phyloP scores from a whole-genome alignment of 2,888 invertebrate species.

The Hydropsyche betteni region DNA sequence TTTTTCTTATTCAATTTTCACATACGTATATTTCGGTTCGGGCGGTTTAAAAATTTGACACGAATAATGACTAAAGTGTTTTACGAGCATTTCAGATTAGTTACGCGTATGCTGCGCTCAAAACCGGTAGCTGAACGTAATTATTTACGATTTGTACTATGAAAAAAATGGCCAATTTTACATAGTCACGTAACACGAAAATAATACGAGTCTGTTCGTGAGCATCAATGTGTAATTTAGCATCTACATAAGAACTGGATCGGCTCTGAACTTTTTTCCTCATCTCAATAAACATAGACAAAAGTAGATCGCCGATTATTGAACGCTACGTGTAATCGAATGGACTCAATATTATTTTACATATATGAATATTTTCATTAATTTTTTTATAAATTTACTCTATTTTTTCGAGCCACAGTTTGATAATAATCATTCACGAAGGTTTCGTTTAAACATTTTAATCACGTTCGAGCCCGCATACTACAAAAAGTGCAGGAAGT shows the following conservation, averaged over 20 bases:
- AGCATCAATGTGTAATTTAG: background rate
- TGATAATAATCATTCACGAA: constrained; percentile 17
- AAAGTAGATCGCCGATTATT: constrained; percentile 23
- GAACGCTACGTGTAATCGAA: background rate
- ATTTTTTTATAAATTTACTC: too few species aligned
- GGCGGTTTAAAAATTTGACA: constrained; percentile 9
- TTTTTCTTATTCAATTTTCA: too few species aligned
- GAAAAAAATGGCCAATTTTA: constrained; percentile 19
- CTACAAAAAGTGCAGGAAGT: constrained; percentile 43
- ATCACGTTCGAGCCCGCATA: constrained; percentile 42
- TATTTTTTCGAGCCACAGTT: background rate
- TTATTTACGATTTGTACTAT: constrained; percentile 19
- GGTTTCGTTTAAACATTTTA: constrained; percentile 37
- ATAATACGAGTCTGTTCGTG: constrained; percentile 18
- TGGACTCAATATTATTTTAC: background rate
- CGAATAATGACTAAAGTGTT: constrained; percentile 17
- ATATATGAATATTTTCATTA: too few species aligned
- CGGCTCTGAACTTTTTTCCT: background rate
- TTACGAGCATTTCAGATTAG: constrained; percentile 5
- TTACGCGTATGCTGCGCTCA: constrained; percentile 24
- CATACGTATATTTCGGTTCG: too few species aligned
- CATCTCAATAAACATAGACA: constrained; percentile 13
- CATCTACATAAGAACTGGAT: background rate
- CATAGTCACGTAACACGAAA: constrained; percentile 29
- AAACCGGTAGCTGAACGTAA: constrained; percentile 28